Base-by-base conservation (phyloP, 2,888 invertebrate genomes). In the Nemotelus pantherinus region DNA sequence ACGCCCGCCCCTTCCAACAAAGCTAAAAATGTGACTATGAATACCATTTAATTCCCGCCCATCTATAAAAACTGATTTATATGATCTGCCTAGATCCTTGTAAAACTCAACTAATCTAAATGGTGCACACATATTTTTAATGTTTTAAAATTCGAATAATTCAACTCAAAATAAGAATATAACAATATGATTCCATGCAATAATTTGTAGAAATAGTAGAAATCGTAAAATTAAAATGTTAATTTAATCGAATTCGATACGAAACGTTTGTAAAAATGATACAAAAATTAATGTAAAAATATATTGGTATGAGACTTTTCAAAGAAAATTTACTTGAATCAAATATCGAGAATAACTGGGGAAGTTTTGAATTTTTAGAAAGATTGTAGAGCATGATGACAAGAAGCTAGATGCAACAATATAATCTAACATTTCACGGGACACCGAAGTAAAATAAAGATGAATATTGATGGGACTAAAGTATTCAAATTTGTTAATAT, bases 51-150 rank as follows among this genome's bases (percentile, higher is more conserved):
- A 25, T 25, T 25, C 25, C 25, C 25, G 25, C 25, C 25, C 25
- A 25, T 25, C 25, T 25, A 25, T 25, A 25, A 25, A 25, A 25
- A 25, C 25, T 25, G 25, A 25, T 25, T 25, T 25, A 1, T 25
- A 25, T 25, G 25, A 25, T 25, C 25, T 25, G 1, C 25, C 25
- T 25, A 25, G 25, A 25, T 25, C 25, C 25, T 25, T 25, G 25
- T 25, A 25, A 25, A 63, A 63, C 3, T n/a, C 53, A 53, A 53
- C 6, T 64, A 75, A 75, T 75, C 75, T 75, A 75, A 63, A 75
- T 75, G 75, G 75, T 75, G 64, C 75, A 65, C 60, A 65, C 43
- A 25, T 25, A 25, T 25, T 25, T 25, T 25, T 25, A 25, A 25
- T 25, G 25, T 25, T 25, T 25, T 25, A 25, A 25, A 25, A 25